Percentiles rank a stretch among this genome's conserved stretches.
Conservation (phyloP, 2,113 vertebrate species). For the Cheilinus undulatus region DNA sequence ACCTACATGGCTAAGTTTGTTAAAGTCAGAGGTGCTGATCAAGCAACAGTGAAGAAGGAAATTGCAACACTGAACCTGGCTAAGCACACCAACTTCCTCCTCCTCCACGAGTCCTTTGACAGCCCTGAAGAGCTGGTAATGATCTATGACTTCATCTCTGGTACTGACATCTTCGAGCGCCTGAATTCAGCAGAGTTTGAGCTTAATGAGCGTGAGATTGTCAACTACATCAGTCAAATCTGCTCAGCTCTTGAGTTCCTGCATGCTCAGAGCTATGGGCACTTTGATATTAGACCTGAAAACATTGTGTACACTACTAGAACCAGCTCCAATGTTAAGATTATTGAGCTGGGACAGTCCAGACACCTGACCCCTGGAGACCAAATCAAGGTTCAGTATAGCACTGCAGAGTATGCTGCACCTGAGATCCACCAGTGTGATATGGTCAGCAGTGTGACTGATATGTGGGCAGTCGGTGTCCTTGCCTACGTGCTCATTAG, state of each 20-base stretch:
- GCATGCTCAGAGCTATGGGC: constrained; percentile 90
- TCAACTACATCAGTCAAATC: constrained; percentile 91
- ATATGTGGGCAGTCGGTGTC: constrained; percentile 98
- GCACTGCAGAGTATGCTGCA: constrained; percentile 92
- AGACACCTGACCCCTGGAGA: constrained; percentile 94
- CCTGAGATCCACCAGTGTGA: constrained; percentile 98
- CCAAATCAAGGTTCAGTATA: constrained; percentile 93
- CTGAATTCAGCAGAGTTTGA: constrained; percentile 91
- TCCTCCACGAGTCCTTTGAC: constrained; percentile 95
- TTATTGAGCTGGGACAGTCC: constrained; percentile 95
- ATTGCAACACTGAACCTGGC: constrained; percentile 93
- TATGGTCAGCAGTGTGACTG: constrained; percentile 92
- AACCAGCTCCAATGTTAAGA: constrained; percentile 91
- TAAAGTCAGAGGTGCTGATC: constrained; percentile 97
- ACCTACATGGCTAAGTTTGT: constrained; percentile 97
- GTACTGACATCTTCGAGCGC: constrained; percentile 95
- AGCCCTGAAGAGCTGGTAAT: constrained; percentile 96
- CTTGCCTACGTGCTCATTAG: constrained; percentile 93
- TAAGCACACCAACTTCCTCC: constrained; percentile 90
- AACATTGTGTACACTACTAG: constrained; percentile 96
- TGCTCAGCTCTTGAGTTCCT: constrained; percentile 94
- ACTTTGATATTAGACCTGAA: constrained; percentile 97
- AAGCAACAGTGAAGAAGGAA: constrained; percentile 96
- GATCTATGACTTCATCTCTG: constrained; percentile 98
- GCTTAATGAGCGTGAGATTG: constrained; percentile 92